Evolutionary conservation across 2,113 vertebrate species (phyloP).

Genomic region (Podarcis muralis): DNA sequence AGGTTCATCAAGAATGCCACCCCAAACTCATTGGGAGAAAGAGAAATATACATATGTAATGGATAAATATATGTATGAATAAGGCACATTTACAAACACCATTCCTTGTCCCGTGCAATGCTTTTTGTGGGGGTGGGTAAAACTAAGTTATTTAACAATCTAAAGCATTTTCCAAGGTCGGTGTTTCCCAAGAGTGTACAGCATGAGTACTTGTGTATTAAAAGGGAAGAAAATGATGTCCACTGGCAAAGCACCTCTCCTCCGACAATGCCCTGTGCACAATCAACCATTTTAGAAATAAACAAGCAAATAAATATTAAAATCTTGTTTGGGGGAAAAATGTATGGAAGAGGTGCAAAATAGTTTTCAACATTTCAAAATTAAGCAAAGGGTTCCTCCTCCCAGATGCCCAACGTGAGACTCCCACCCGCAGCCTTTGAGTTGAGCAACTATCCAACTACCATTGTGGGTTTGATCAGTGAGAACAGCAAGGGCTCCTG

Average conservation of each 20-base stretch:
- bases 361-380: not conserved
- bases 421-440: not conserved
- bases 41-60: not conserved
- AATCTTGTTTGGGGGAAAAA: not conserved
- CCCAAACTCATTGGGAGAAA: not conserved
- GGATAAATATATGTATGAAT: not conserved
- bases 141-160: not conserved
- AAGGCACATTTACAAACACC: not conserved
- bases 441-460: not conserved
- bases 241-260: not conserved
- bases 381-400: not conserved
- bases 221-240: not conserved
- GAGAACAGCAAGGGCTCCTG: not conserved
- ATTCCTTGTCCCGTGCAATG: not conserved
- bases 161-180: not conserved
- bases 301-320: not conserved
- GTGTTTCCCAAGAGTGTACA: not conserved
- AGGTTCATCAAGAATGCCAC: not conserved
- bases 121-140: not conserved
- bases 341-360: not conserved
- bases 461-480: not conserved
- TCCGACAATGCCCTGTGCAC: not conserved
- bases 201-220: not conserved
- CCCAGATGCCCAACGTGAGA: not conserved
- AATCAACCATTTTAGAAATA: not conserved